A percentile compares a stretch with the other conserved stretches of the same genome.
These are phyloP conservation scores for Hemichromis elongatus DNA, from an alignment of 2,113 vertebrate species.

Conservation along the genomic window DNA sequence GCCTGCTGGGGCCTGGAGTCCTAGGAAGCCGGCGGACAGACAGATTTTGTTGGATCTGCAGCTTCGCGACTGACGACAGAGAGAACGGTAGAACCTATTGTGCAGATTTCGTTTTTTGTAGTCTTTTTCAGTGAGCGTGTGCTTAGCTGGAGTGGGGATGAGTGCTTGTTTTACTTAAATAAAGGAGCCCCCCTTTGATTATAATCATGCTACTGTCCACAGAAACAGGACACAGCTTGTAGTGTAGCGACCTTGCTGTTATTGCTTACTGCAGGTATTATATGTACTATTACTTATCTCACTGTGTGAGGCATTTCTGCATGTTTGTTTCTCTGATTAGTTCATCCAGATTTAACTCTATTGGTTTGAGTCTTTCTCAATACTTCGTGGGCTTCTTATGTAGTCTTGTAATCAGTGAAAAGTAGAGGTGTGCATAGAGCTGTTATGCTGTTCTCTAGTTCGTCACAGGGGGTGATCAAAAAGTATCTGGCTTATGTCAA, in stretches of 20 bases:
- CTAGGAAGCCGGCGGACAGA: constrained; percentile 5
- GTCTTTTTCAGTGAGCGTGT: not conserved
- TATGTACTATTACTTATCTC: not conserved
- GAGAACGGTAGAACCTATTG: not conserved
- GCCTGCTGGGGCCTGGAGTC: constrained; percentile 48
- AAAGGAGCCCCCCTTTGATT: not conserved
- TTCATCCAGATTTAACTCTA: not conserved
- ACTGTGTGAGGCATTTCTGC: not conserved
- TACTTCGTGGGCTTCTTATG: not conserved
- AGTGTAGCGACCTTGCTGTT: not conserved
- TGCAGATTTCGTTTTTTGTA: not conserved
- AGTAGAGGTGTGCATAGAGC: not conserved
- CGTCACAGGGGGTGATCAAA: no score
- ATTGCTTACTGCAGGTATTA: not conserved
- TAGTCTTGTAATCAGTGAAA: not conserved
- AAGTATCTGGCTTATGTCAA: not conserved
- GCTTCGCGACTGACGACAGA: not conserved
- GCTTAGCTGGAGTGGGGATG: not conserved
- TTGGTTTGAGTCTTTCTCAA: not conserved
- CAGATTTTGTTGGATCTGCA: constrained; percentile 35
- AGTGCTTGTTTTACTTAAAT: not conserved
- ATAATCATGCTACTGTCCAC: not conserved
- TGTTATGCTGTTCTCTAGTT: not conserved
- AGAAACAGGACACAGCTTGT: not conserved
- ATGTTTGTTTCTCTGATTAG: not conserved